These are phyloP conservation scores for Crossocerus cetratus DNA, from an alignment of 2,888 invertebrate species.

Conservation along the genomic window DNA sequence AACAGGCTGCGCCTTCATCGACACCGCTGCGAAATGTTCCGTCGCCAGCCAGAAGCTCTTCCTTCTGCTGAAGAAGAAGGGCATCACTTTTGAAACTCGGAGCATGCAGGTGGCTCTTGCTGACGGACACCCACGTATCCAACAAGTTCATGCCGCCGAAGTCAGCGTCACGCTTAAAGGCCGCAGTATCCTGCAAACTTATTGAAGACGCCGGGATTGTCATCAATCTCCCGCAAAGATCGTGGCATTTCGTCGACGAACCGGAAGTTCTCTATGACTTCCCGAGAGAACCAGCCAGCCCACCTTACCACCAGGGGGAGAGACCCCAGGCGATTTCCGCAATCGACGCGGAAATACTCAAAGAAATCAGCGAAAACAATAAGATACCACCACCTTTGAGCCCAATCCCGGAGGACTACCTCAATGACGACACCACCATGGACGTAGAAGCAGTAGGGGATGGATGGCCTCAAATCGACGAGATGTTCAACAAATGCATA, in stretches of 20 bases:
- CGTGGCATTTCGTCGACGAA: slow-evolving; percentile 7
- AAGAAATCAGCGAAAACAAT: neutral
- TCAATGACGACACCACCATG: neutral
- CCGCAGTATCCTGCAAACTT: too few species aligned
- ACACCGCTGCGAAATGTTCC: too few species aligned
- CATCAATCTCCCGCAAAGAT: neutral
- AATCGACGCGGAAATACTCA: neutral
- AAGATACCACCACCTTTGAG: neutral
- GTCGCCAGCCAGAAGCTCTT: too few species aligned
- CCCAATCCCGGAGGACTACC: too few species aligned
- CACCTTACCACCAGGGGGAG: neutral
- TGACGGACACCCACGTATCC: too few species aligned
- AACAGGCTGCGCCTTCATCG: too few species aligned
- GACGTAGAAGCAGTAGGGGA: too few species aligned
- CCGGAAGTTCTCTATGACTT: neutral
- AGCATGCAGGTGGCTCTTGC: too few species aligned
- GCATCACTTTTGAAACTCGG: too few species aligned
- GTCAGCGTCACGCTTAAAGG: too few species aligned
- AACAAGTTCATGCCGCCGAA: too few species aligned
- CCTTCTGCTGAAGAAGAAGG: too few species aligned
- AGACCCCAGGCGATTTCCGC: neutral
- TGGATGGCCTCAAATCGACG: neutral
- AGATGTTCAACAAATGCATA: neutral
- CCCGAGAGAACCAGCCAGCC: neutral
- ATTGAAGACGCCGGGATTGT: neutral